phyloP scores from a whole-genome alignment of 2,797 vertebrate genomes.

The Pterois miles region DNA sequence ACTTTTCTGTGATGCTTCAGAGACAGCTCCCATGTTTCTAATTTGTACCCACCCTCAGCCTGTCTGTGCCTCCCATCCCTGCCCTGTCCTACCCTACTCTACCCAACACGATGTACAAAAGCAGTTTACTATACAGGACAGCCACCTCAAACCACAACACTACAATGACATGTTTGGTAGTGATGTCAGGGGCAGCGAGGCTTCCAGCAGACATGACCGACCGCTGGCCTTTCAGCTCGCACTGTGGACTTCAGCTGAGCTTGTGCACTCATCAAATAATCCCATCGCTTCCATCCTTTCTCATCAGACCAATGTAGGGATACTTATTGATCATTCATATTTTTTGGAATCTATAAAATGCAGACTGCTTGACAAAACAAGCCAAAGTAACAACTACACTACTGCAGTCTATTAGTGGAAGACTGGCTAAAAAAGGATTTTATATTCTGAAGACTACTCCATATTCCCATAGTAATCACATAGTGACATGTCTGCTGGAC shows the following conservation, averaged over 20 bases:
- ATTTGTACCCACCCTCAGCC: constrained; percentile 46
- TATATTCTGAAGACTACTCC: constrained; percentile 3
- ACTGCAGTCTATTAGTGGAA: constrained; percentile 46
- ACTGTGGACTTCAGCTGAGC: background rate
- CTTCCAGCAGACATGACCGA: constrained; percentile 38
- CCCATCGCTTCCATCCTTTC: background rate
- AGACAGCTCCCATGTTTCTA: constrained; percentile 62
- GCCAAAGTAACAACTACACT: constrained; percentile 22
- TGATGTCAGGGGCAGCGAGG: constrained; percentile 31
- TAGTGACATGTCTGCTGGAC: constrained; percentile 51
- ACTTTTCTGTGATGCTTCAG: constrained; percentile 49
- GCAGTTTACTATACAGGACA: constrained; percentile 78
- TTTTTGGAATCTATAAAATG: constrained; percentile 38
- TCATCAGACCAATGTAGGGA: background rate
- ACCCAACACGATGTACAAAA: constrained; percentile 74
- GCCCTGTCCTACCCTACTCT: background rate
- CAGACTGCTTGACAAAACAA: constrained; percentile 19
- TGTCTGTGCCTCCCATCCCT: background rate
- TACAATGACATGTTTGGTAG: constrained; percentile 76
- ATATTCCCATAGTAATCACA: constrained; percentile 8
- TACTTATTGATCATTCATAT: background rate
- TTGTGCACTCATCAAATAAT: background rate
- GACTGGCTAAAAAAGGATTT: constrained; percentile 36
- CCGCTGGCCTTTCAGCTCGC: background rate
- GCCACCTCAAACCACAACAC: constrained; percentile 78